phyloP scores from a whole-genome alignment of 2,797 vertebrate genomes.

The Naso thynnoides region DNA sequence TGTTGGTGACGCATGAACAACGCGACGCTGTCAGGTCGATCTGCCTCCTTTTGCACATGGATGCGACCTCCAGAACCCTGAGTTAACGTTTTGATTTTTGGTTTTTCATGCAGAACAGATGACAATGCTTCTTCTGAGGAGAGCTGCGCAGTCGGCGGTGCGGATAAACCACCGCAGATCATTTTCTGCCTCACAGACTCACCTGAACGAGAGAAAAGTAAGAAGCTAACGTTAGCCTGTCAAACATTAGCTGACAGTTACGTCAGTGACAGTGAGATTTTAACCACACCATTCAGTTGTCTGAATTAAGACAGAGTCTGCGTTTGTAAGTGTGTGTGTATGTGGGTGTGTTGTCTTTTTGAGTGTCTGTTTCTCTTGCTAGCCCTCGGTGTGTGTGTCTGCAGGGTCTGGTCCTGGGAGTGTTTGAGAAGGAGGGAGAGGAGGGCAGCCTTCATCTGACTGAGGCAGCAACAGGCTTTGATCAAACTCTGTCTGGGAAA shows the following conservation, averaged over 20 bases:
- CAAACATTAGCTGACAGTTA: neutral
- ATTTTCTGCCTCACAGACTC: constrained; percentile 72
- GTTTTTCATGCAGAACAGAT: constrained; percentile 16
- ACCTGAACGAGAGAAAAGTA: constrained; percentile 79
- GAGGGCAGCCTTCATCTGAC: constrained; percentile 84
- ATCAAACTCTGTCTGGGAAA: constrained; percentile 89
- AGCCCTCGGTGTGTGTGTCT: constrained; percentile 10
- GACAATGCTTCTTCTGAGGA: constrained; percentile 79
- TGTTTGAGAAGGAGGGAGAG: constrained; percentile 88
- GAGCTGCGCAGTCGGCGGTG: constrained; percentile 33
- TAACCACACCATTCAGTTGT: too few species aligned
- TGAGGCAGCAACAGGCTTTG: constrained; percentile 87
- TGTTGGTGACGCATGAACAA: constrained; percentile 57
- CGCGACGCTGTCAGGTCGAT: constrained; percentile 48
- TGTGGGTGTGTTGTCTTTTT: neutral
- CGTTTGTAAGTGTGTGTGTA: neutral
- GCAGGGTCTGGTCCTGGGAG: constrained; percentile 93
- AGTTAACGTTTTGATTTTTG: neutral
- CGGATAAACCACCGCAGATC: constrained; percentile 62
- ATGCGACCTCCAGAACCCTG: constrained; percentile 46
- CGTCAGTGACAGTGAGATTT: neutral
- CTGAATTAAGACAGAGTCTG: neutral
- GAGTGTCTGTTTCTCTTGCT: neutral
- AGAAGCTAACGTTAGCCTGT: constrained; percentile 34
- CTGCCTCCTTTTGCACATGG: constrained; percentile 24